Base-by-base conservation (phyloP, 92 coral and sea anemone genomes). In the Porites rus region DNA sequence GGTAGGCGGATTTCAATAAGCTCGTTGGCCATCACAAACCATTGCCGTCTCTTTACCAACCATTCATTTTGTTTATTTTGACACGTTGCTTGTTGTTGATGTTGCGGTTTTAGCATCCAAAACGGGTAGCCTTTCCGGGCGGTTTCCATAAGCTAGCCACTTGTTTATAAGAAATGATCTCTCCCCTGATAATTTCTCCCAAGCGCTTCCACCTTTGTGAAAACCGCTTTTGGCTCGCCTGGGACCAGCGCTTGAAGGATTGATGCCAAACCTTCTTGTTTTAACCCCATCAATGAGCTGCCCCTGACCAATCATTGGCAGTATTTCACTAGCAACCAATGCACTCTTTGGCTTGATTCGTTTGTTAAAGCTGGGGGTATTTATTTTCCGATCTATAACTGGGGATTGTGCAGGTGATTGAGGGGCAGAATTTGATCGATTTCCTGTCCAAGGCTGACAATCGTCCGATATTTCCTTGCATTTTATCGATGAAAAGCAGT, bases 161-260 rank as follows among this genome's bases (percentile, higher is more conserved):
- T 76, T 76, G 53, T 76, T 76, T 16, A 76, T 76, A 2, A 76
- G 80, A 4, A 76, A 18, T 59, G 38, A 58, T 76, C 80, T 76
- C 25, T 76, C 24, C 7, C 60, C 80, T 60, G 80, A 56, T 67
- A 76, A 8, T 21, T 58, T 59, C 6, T 76, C 80, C 79, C 80
- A 76, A 51, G 56, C 0, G 12, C 51, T 76, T 8, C 56, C 54
- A 76, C 21, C 62, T 25, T 58, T 58, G 25, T 19, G 61, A 14
- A 62, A 19, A 31, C n/a, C 46, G 8, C 50, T 46, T 20, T 8
- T 59, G 22, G 51, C 68, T 76, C 68, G 18, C 65, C n/a, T 60
- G 13, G 17, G 9, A 56, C 58, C 50, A 1, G 68, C 80, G 25
- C 68, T 76, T 7, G 52, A 76, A 16, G 80, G 52, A 21, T 59